Conservation (phyloP, 2,797 vertebrate species). For the Eutrigla gurnardus region DNA sequence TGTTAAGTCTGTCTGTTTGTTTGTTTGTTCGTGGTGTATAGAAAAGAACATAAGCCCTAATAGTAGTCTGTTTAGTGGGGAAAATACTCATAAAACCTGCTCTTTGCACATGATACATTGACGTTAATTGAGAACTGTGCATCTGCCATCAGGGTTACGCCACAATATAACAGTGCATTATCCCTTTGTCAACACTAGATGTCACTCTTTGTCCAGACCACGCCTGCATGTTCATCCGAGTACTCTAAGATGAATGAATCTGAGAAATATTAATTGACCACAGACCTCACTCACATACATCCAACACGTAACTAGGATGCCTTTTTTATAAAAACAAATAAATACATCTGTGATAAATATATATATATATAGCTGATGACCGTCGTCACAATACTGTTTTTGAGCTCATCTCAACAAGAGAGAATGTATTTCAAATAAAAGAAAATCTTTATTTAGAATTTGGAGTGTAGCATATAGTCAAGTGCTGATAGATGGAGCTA, state of each 20-base stretch:
- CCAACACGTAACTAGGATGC: not conserved
- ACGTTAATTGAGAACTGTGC: not conserved
- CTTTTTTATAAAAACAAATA: not conserved
- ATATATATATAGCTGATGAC: not conserved
- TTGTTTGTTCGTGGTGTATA: not conserved
- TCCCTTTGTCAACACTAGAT: constrained; percentile 63
- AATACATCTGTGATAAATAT: not conserved
- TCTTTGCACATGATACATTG: not conserved
- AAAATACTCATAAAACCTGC: not conserved
- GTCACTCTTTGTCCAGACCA: constrained; percentile 49
- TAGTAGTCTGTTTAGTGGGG: too few relatives aligned
- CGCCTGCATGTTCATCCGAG: not conserved
- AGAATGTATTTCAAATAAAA: not conserved
- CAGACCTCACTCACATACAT: not conserved
- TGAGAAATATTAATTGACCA: not conserved
- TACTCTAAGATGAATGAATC: not conserved
- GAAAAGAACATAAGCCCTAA: not conserved
- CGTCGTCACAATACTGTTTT: not conserved
- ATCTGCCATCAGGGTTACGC: not conserved
- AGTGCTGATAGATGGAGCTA: not conserved
- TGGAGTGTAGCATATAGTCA: not conserved
- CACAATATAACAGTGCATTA: not conserved
- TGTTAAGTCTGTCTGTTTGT: not conserved
- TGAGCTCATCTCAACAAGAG: not conserved
- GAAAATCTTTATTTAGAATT: not conserved